Evolutionary conservation across 2,797 vertebrate genomes (phyloP).

Genomic region (Sphenopsis melanotis): DNA sequence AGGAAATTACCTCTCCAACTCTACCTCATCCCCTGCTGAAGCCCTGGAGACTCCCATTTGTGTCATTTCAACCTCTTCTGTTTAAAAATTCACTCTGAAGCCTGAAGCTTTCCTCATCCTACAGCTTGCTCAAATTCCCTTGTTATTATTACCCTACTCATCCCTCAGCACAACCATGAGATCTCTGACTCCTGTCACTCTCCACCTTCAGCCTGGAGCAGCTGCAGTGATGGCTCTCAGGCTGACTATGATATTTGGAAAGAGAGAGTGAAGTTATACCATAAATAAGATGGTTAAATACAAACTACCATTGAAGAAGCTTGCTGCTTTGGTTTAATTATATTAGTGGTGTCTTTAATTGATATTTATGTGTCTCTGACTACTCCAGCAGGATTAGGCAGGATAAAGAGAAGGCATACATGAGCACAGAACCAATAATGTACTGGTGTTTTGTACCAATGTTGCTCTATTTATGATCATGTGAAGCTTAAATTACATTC

Average conservation of each 20-base stretch:
- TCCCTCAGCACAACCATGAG: background rate
- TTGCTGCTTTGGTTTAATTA: background rate
- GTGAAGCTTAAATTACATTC: background rate
- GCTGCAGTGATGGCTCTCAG: fast-evolving
- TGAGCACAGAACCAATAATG: background rate
- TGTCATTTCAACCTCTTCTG: background rate
- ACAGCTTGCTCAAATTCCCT: background rate
- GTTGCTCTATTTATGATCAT: background rate
- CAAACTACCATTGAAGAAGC: background rate
- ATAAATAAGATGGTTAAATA: background rate
- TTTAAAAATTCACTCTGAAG: background rate
- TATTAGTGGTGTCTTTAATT: conserved; percentile 7
- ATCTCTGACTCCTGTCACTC: background rate
- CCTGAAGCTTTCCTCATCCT: background rate
- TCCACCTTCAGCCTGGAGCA: background rate
- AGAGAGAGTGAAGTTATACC: background rate
- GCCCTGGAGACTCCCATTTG: background rate
- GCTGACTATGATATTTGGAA: background rate
- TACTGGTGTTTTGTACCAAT: background rate
- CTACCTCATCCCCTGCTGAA: background rate
- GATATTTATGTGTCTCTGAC: background rate
- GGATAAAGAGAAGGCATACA: background rate
- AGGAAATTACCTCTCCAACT: background rate
- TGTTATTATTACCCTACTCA: background rate
- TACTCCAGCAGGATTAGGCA: background rate